phyloP scores from a whole-genome alignment of 2,797 vertebrate species.

The Poliocrania exsul region DNA sequence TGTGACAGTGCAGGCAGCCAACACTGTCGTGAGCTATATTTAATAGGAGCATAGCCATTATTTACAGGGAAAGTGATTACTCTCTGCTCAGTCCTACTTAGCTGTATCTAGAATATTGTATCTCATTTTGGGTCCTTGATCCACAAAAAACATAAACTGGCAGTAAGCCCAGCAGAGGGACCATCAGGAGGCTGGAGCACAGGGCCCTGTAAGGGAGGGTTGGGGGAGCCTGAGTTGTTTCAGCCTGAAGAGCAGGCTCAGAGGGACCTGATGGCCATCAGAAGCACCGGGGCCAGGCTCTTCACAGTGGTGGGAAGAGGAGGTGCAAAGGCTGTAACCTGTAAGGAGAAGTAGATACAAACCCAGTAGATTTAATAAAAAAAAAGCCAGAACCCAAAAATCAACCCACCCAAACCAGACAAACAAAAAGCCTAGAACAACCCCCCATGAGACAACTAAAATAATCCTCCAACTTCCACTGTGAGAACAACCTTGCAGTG shows the following conservation, averaged over 20 bases:
- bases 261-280: background rate
- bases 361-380: background rate
- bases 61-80: background rate
- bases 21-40: background rate
- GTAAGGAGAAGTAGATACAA: background rate
- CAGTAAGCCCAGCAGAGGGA: background rate
- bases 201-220: background rate
- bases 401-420: too few species aligned
- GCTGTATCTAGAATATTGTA: background rate
- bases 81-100: background rate
- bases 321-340: background rate
- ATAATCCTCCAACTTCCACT: background rate
- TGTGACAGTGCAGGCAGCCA: background rate
- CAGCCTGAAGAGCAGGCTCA: background rate
- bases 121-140: background rate
- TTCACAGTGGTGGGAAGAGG: background rate
- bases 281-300: fast-evolving
- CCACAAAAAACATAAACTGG: background rate
- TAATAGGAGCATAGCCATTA: background rate
- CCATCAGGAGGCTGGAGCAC: background rate
- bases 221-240: background rate
- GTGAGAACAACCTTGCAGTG: background rate
- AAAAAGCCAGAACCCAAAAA: too few species aligned
- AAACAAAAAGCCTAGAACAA: too few species aligned
- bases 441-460: background rate